Percentiles rank a stretch among this genome's conserved stretches.
phyloP scores from a whole-genome alignment of 2,888 invertebrate species.

The Odontothrips loti region DNA sequence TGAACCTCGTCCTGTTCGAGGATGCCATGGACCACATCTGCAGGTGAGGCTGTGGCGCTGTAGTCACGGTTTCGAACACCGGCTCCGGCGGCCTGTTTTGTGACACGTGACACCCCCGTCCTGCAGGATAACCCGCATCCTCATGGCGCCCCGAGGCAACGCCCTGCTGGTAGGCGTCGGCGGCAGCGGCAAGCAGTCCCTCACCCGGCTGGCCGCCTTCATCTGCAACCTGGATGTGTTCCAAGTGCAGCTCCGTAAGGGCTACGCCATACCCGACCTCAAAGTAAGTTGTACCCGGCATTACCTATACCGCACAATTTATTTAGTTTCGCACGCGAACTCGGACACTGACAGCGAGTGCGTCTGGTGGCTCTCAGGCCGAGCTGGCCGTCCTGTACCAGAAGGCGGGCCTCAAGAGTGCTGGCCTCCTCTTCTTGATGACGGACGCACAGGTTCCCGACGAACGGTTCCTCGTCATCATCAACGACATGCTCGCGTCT shows the following conservation, averaged over 20 bases:
- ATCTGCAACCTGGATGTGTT: slow-evolving; percentile 89
- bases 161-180: slow-evolving; percentile 90
- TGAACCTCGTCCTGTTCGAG: slow-evolving; percentile 92
- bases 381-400: slow-evolving; percentile 69
- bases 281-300: slow-evolving; percentile 49
- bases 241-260: slow-evolving; percentile 86
- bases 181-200: slow-evolving; percentile 90
- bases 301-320: background rate
- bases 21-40: slow-evolving; percentile 92
- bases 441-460: slow-evolving; percentile 91
- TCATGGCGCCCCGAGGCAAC: slow-evolving; percentile 88
- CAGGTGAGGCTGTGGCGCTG: slow-evolving; percentile 50
- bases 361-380: slow-evolving; percentile 43
- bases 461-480: slow-evolving; percentile 83
- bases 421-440: slow-evolving; percentile 83
- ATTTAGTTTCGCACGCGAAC: too few species aligned
- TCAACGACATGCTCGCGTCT: slow-evolving; percentile 89
- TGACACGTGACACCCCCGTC: background rate
- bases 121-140: slow-evolving; percentile 78
- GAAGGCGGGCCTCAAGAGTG: slow-evolving; percentile 80
- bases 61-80: background rate
- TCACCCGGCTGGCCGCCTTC: slow-evolving; percentile 82
- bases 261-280: slow-evolving; percentile 76
- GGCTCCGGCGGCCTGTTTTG: background rate
- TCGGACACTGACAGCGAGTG: background rate